Conservation (phyloP, 2,113 vertebrate genomes). For the Ctenomys sociabilis region DNA sequence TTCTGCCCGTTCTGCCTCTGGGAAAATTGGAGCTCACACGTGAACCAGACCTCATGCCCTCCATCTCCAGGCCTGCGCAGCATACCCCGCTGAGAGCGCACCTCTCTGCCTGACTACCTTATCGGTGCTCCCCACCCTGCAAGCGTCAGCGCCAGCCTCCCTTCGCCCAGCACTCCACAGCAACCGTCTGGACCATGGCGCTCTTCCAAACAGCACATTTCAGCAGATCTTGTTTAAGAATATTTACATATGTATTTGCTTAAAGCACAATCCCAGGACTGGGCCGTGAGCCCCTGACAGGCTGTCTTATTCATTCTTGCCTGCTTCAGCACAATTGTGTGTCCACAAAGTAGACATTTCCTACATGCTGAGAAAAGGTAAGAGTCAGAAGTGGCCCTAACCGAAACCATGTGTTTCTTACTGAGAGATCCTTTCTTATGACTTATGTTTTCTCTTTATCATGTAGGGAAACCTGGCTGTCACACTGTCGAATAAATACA, state of each 20-base stretch:
- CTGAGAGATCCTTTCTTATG: rapidly evolving
- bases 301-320: neutral
- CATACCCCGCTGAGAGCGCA: neutral
- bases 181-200: neutral
- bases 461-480: slow-evolving; percentile 34
- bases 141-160: neutral
- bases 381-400: neutral
- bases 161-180: too few relatives aligned
- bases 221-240: neutral
- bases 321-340: neutral
- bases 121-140: neutral
- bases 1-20: neutral
- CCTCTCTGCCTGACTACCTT: neutral
- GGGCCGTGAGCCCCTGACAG: neutral
- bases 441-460: slow-evolving; percentile 54
- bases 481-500: neutral
- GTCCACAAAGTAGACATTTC: neutral
- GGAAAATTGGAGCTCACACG: neutral
- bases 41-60: neutral
- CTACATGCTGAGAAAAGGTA: neutral
- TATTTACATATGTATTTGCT: neutral
- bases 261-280: neutral
- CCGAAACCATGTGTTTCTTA: slow-evolving; percentile 29
- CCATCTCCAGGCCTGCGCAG: too few relatives aligned
- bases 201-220: neutral